Base-by-base conservation (phyloP, 2,113 vertebrate species). In the Spizaetus ornatus region DNA sequence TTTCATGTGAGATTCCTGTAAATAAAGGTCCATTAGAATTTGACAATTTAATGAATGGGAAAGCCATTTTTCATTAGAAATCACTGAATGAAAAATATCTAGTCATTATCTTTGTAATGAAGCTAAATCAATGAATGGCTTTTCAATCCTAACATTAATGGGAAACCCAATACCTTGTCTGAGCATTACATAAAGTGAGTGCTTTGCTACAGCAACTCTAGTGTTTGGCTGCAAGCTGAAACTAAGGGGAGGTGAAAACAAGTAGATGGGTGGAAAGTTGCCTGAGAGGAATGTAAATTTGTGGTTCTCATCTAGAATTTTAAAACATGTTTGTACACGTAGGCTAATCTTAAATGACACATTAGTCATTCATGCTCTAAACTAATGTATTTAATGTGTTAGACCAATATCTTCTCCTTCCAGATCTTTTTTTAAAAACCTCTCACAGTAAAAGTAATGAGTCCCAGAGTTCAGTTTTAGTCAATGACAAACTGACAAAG, bases 21-120 rank as follows among this genome's bases (percentile, higher is more conserved):
- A 88, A n/a, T 11, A 50, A 27, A 34, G 61, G 16, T 26, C 95
- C 11, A 6, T 53, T 50, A 18, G 47, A 48, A 79, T 45, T 43
- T 11, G 20, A 86, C 93, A 59, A 32, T 34, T 79, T 74, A 55
- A 72, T 7, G 82, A 59, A 80, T 20, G 62, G 56, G 47, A 58
- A 80, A 80, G 79, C 31, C 82, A 55, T 59, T 95, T 83, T 42
- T 95, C 88, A 94, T 90, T 59, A 55, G 86, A 63, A 69, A 76
- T 27, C 53, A 16, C 66, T 34, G 82, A 82, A 79, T 79, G 95
- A 92, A 45, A 94, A 82, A 63, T 22, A 27, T 13, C 52, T 67
- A 53, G 70, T 88, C 38, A 6, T 95, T 95, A 90, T 86, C 70
- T 63, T 40, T 5, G 56, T 82, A 76, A 96, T 23, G 56, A 92